Evolutionary conservation across 2,888 invertebrate species (phyloP).

Genomic region (Eudasyphora cyanicolor): DNA sequence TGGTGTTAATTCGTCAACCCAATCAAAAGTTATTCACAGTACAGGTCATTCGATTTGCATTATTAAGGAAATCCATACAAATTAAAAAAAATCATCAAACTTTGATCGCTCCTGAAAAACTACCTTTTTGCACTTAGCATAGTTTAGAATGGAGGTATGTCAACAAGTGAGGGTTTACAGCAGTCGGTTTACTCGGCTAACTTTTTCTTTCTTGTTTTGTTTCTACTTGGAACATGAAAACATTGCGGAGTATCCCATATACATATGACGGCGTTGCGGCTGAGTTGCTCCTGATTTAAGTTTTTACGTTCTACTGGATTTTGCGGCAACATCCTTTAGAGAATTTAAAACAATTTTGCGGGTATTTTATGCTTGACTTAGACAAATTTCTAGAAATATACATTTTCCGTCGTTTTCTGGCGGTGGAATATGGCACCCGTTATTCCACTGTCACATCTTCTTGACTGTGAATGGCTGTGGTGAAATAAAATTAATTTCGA

Average conservation of each 20-base stretch:
- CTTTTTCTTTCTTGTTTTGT: too few species aligned
- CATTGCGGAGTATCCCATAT: background rate
- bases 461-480: background rate
- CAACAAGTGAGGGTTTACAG: too few species aligned
- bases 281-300: background rate
- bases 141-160: too few species aligned
- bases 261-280: background rate
- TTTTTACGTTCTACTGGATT: conserved; percentile 2
- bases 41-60: too few species aligned
- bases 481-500: conserved; percentile 12
- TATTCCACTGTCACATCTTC: conserved; percentile 14
- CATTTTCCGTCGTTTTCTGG: conserved; percentile 16
- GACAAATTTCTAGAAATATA: conserved; percentile 32
- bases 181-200: too few species aligned
- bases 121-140: too few species aligned
- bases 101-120: too few species aligned
- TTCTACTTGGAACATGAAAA: too few species aligned
- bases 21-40: too few species aligned
- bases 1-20: too few species aligned
- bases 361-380: conserved; percentile 52
- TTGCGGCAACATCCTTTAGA: conserved; percentile 31
- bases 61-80: too few species aligned
- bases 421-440: background rate
- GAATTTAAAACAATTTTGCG: conserved; percentile 51
- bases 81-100: too few species aligned